These are phyloP conservation scores for Tubiluchus corallicola DNA, from an alignment of 2,888 invertebrate genomes.

Conservation along the genomic window DNA sequence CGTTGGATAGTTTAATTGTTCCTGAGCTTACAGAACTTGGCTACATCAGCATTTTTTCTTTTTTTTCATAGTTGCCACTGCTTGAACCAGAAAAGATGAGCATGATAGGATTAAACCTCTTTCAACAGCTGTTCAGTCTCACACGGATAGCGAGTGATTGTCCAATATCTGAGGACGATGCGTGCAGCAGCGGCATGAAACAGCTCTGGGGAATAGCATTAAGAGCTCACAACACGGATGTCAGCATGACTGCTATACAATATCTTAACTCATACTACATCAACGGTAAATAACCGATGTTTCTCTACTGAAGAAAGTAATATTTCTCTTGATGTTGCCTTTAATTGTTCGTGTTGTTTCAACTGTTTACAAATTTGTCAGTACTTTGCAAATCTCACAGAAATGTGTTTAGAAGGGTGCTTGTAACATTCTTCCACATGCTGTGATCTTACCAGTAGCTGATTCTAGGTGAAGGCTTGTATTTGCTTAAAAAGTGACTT, in stretches of 20 bases:
- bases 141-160: slow-evolving; percentile 41
- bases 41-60: too few relatives aligned
- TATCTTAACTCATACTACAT: slow-evolving; percentile 85
- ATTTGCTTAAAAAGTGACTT: too few relatives aligned
- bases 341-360: not conserved
- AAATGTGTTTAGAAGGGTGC: too few relatives aligned
- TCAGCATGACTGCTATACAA: slow-evolving; percentile 82
- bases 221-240: slow-evolving; percentile 72
- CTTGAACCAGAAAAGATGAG: slow-evolving; percentile 71
- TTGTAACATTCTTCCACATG: too few relatives aligned
- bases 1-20: too few relatives aligned
- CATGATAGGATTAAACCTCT: slow-evolving; percentile 72
- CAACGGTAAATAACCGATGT: slow-evolving; percentile 33
- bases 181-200: slow-evolving; percentile 51
- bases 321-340: slow-evolving; percentile 14
- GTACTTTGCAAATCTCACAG: too few relatives aligned
- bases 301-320: not conserved
- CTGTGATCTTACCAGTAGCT: too few relatives aligned
- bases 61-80: slow-evolving; percentile 43
- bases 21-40: too few relatives aligned
- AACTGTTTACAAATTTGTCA: too few relatives aligned
- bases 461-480: too few relatives aligned
- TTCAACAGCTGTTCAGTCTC: slow-evolving; percentile 73
- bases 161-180: slow-evolving; percentile 29
- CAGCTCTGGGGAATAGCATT: slow-evolving; percentile 86